These are phyloP conservation scores for Muscina levida DNA, from an alignment of 2,888 invertebrate species.

Conservation along the genomic window DNA sequence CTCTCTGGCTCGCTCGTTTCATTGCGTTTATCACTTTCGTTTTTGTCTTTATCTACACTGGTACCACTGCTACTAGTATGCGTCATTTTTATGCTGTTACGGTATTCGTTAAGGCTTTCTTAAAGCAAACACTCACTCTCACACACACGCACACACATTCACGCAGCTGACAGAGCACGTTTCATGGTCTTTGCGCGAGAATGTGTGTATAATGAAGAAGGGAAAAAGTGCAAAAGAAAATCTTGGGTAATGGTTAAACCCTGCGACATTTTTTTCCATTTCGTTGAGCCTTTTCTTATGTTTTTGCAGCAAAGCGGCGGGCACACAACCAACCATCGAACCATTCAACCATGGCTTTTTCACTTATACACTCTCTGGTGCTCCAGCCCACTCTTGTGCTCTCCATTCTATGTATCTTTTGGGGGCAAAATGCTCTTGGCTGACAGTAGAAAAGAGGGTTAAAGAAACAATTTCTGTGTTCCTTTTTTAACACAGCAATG, in stretches of 20 bases:
- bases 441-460: background rate
- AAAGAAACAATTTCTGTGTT: constrained; percentile 26
- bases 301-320: background rate
- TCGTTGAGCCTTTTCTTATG: constrained; percentile 9
- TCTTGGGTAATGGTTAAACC: constrained; percentile 33
- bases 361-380: background rate
- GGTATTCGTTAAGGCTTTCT: constrained; percentile 45
- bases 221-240: constrained; percentile 11
- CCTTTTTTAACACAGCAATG: constrained; percentile 57
- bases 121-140: constrained; percentile 6
- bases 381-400: constrained; percentile 8
- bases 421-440: background rate
- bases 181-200: constrained; percentile 18
- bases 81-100: constrained; percentile 58
- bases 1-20: background rate
- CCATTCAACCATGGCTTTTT: constrained; percentile 13
- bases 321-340: constrained; percentile 7
- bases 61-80: constrained; percentile 45
- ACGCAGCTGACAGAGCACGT: constrained; percentile 6
- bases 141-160: background rate
- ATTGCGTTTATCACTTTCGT: constrained; percentile 64
- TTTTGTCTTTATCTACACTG: constrained; percentile 57
- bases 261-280: constrained; percentile 31
- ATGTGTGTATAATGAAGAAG: background rate
- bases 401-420: constrained; percentile 16